Evolutionary conservation across 2,888 invertebrate genomes (phyloP).

Genomic region (Argynnis bischoffii): DNA sequence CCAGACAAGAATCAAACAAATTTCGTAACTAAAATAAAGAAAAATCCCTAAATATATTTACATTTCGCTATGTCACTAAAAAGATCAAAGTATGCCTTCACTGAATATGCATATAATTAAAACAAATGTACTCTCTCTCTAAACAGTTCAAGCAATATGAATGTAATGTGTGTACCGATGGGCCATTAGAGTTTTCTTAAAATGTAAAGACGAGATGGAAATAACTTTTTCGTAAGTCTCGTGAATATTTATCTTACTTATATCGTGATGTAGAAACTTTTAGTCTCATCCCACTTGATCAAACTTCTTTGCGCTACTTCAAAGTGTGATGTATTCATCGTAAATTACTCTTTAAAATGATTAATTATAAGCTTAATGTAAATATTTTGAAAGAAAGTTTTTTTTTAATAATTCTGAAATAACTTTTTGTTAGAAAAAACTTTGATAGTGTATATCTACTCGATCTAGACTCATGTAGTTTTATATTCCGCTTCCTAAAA

Average conservation of each 20-base stretch:
- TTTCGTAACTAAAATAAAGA: too few relatives aligned
- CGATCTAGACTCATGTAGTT: too few relatives aligned
- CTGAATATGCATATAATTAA: slow-evolving; percentile 9
- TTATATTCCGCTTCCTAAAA: too few relatives aligned
- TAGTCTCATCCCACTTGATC: slow-evolving; percentile 77
- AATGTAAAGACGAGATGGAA: slow-evolving; percentile 75
- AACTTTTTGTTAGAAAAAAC: too few relatives aligned
- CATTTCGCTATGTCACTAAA: slow-evolving; percentile 5
- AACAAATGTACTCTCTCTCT: slow-evolving; percentile 26
- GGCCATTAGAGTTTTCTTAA: slow-evolving; percentile 52
- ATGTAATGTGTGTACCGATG: slow-evolving; percentile 33
- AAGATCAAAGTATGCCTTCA: slow-evolving; percentile 10
- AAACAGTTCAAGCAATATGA: slow-evolving; percentile 25
- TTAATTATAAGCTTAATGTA: too few relatives aligned
- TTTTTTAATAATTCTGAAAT: too few relatives aligned
- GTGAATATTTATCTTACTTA: slow-evolving; percentile 79
- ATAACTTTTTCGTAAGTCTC: slow-evolving; percentile 76
- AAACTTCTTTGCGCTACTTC: slow-evolving; percentile 57
- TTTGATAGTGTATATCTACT: too few relatives aligned
- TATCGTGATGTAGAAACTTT: slow-evolving; percentile 73
- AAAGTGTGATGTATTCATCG: too few relatives aligned
- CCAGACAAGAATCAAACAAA: too few relatives aligned
- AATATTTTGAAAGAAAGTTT: too few relatives aligned
- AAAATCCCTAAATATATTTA: slow-evolving; percentile 1
- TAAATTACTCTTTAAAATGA: too few relatives aligned